phyloP scores from a whole-genome alignment of 2,888 invertebrate genomes.

The Phytoseiulus persimilis region DNA sequence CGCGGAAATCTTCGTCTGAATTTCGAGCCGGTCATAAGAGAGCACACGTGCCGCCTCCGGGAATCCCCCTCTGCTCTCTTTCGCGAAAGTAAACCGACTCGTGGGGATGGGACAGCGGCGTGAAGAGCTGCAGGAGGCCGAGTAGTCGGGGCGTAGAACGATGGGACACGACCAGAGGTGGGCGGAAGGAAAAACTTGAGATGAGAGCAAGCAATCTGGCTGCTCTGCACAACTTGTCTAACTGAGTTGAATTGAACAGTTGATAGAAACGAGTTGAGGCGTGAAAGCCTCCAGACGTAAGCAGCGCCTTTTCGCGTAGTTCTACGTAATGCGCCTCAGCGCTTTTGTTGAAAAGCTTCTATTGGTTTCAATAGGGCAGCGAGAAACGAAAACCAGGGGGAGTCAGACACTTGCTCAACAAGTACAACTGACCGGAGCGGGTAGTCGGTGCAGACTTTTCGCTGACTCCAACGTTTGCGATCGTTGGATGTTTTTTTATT shows the following conservation, averaged over 20 bases:
- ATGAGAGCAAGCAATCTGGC: not conserved
- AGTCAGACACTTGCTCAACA: not conserved
- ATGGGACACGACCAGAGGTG: not conserved
- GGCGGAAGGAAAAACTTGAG: not conserved
- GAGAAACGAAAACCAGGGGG: not conserved
- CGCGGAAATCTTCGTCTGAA: not conserved
- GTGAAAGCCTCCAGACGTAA: not conserved
- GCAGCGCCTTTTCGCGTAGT: not conserved
- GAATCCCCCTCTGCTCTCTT: not conserved
- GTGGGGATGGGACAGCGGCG: no score
- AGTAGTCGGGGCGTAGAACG: not conserved
- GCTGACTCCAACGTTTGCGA: not conserved
- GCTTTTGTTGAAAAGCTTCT: not conserved
- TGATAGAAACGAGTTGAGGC: constrained; percentile 5
- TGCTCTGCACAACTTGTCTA: not conserved
- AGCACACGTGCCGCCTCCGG: not conserved
- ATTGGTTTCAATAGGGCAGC: not conserved
- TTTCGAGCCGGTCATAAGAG: not conserved
- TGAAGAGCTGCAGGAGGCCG: no score
- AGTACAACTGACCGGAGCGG: not conserved
- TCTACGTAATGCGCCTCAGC: not conserved
- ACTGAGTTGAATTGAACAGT: not conserved
- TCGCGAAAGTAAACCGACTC: not conserved
- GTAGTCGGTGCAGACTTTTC: not conserved
- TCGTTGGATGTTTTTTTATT: not conserved